Conservation (phyloP, 1,140 invertebrate species). For the Cotesia glomerata region DNA sequence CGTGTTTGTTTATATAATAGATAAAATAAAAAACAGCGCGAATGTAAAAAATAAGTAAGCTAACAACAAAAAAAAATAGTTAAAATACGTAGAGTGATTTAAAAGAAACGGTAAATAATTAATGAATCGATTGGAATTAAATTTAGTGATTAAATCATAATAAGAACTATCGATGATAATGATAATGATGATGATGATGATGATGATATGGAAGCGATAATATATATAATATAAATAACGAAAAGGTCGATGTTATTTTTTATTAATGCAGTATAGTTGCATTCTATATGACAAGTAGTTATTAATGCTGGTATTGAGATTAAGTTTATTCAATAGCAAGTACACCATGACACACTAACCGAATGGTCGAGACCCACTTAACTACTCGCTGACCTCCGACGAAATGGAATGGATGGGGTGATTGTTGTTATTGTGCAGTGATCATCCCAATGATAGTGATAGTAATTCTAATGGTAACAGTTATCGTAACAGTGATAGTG, state of each 20-base stretch:
- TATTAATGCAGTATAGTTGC: neutral
- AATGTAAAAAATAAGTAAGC: no score
- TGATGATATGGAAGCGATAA: no score
- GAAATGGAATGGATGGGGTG: slow-evolving; percentile 59
- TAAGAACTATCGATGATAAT: no score
- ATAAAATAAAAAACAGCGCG: no score
- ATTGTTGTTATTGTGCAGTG: slow-evolving; percentile 35
- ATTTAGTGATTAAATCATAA: no score
- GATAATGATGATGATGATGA: no score
- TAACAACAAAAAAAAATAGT: no score
- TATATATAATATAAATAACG: neutral
- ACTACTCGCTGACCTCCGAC: slow-evolving; percentile 59
- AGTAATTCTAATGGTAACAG: slow-evolving; percentile 21
- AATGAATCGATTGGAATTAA: no score
- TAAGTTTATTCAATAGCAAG: slow-evolving; percentile 54
- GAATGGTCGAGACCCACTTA: slow-evolving; percentile 66
- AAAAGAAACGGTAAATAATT: no score
- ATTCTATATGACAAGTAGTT: neutral
- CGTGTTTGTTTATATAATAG: no score
- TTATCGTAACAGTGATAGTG: slow-evolving; percentile 2
- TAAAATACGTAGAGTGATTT: no score
- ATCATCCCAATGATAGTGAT: neutral
- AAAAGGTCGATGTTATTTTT: neutral
- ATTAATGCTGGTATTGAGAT: slow-evolving; percentile 53
- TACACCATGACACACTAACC: slow-evolving; percentile 65